A percentile compares a stretch with the other conserved stretches of the same genome.
Conservation (phyloP, 2,888 invertebrate species). For the Myathropa florea region DNA sequence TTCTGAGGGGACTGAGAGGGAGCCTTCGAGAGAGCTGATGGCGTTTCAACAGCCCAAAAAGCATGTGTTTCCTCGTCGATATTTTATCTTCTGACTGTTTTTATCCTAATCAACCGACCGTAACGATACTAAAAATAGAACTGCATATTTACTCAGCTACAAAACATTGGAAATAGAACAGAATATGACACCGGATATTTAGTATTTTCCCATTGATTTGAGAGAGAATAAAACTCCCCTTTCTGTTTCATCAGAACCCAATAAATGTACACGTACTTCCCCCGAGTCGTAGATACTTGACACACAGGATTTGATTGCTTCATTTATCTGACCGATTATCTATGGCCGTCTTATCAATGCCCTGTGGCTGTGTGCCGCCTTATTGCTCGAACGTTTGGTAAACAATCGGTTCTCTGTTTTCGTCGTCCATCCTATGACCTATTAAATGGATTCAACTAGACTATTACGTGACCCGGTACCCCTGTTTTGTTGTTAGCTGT, state of each 20-base stretch:
- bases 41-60: neutral
- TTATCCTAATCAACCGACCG: neutral
- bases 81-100: too few species aligned
- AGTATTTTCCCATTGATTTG: neutral
- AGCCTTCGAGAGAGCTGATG: neutral
- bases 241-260: slow-evolving; percentile 23
- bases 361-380: neutral
- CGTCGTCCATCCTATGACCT: slow-evolving; percentile 8
- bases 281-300: slow-evolving; percentile 26
- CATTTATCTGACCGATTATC: slow-evolving; percentile 40
- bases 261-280: slow-evolving; percentile 32
- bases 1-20: neutral
- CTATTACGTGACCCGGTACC: slow-evolving; percentile 7
- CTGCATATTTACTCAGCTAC: neutral
- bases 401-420: neutral
- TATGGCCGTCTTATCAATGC: slow-evolving; percentile 21
- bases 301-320: slow-evolving; percentile 24
- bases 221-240: neutral
- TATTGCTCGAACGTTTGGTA: slow-evolving; percentile 3
- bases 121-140: neutral
- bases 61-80: too few species aligned
- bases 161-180: neutral
- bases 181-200: neutral
- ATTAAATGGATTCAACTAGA: slow-evolving; percentile 8
- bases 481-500: neutral